Evolutionary conservation across 2,888 invertebrate genomes (phyloP), one percentile per base, ranked within the genome.

Genomic region (Stenoptilia bipunctidactyla): DNA sequence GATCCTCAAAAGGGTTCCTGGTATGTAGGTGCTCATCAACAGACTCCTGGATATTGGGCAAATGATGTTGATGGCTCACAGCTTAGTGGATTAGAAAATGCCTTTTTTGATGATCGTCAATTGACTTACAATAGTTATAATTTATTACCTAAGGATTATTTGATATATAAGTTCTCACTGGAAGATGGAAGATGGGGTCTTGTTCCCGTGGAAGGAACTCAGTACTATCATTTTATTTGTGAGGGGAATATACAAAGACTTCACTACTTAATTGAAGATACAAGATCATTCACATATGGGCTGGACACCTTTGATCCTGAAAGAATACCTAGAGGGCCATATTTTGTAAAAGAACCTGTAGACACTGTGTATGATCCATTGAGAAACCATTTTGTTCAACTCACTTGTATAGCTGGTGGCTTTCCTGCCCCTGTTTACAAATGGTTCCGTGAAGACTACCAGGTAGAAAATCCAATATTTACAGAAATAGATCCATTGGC

Each of bases 401-500:
- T 97, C 8, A 90, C 90, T 49, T 95, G 94, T 57, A 80, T 93
- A 42, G 93, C 94, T 49, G 92, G 89, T 48, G 97, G 96, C 0
- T 96, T 90, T 67, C 97, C 97, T 2, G 89, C 93, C 14, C 96
- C 97, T 0, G 88, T 88, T 0, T 97, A 97, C 61, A 89, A 91
- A 56, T 97, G 96, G 97, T 96, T 88, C 62, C 89, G 91, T 60
- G 96, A 96, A 77, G 90, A 93, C 52, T 96, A 93, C 65, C 88
- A 91, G 52, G 91, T 93, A 48, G 93, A 94, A 60, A 86, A 87
- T 40, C 74, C 94, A 9, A 83, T 90, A 42, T 91, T 90, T 37
- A 86, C 79, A 39, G 85, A 86, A 63, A 93, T 97, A 50, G 90
- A 97, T 69, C 94, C 96, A 0, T 65, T 96, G 36, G 60, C 63